These are phyloP conservation scores for Ridgeia piscesae DNA, from an alignment of 1,140 invertebrate genomes.

Conservation along the genomic window DNA sequence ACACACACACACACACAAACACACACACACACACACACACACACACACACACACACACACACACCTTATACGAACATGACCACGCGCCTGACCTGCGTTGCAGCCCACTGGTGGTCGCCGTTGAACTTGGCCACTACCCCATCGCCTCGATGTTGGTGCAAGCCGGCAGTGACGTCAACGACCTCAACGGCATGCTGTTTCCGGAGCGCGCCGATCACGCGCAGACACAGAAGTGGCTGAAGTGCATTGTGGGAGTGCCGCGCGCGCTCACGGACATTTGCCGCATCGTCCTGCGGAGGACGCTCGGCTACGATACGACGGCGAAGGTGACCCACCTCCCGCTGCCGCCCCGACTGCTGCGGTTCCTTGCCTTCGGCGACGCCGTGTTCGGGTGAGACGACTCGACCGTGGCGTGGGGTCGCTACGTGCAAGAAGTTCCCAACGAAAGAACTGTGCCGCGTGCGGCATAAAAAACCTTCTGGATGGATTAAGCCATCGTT, in stretches of 20 bases:
- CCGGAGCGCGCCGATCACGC: background rate
- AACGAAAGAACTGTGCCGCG: too few species aligned
- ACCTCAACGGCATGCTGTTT: background rate
- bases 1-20: too few species aligned
- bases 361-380: background rate
- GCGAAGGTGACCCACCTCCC: background rate
- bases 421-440: too few species aligned
- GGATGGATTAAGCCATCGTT: too few species aligned
- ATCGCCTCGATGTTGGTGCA: background rate
- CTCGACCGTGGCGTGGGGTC: too few species aligned
- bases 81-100: too few species aligned
- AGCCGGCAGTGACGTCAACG: background rate
- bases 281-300: background rate
- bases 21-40: too few species aligned
- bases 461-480: too few species aligned
- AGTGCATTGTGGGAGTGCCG: constrained; percentile 3
- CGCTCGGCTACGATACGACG: background rate
- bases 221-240: background rate
- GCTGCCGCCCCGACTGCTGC: background rate
- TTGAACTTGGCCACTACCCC: background rate
- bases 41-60: too few species aligned
- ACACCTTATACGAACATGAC: too few species aligned
- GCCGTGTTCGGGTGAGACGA: background rate
- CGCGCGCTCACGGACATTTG: constrained; percentile 2
- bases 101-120: background rate